A percentile compares a stretch with the other conserved stretches of the same genome.
phyloP scores from a whole-genome alignment of 2,797 vertebrate genomes.

The Kryptolebias ocellatus region DNA sequence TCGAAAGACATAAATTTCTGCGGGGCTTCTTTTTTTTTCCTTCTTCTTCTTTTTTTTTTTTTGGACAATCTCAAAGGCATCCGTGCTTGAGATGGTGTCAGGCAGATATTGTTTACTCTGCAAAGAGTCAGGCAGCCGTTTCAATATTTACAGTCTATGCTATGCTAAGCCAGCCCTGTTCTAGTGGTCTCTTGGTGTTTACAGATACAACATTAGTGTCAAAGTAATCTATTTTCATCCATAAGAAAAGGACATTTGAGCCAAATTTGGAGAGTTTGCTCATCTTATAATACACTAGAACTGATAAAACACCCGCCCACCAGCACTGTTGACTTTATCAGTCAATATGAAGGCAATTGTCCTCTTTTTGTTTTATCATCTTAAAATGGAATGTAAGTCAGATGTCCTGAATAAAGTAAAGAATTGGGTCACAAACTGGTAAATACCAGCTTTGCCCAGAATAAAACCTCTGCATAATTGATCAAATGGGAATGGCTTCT shows the following conservation, averaged over 20 bases:
- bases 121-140: background rate
- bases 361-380: constrained; percentile 42
- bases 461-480: constrained; percentile 72
- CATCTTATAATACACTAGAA: background rate
- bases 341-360: constrained; percentile 7
- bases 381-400: constrained; percentile 39
- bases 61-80: background rate
- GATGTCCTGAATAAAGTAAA: constrained; percentile 62
- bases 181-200: constrained; percentile 6
- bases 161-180: background rate
- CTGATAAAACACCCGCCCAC: background rate
- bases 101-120: background rate
- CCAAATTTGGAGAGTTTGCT: background rate
- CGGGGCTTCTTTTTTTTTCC: constrained; percentile 21
- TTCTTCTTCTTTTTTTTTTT: constrained; percentile 2
- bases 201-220: background rate
- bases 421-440: constrained; percentile 65
- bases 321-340: background rate
- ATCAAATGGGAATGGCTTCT: constrained; percentile 60
- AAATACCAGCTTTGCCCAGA: constrained; percentile 65
- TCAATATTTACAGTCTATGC: background rate
- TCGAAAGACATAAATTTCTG: constrained; percentile 17
- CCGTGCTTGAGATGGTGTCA: background rate
- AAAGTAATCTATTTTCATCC: background rate
- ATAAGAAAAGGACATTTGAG: too few species aligned